phyloP scores from a whole-genome alignment of 2,888 invertebrate species.

The Eledona agricola region DNA sequence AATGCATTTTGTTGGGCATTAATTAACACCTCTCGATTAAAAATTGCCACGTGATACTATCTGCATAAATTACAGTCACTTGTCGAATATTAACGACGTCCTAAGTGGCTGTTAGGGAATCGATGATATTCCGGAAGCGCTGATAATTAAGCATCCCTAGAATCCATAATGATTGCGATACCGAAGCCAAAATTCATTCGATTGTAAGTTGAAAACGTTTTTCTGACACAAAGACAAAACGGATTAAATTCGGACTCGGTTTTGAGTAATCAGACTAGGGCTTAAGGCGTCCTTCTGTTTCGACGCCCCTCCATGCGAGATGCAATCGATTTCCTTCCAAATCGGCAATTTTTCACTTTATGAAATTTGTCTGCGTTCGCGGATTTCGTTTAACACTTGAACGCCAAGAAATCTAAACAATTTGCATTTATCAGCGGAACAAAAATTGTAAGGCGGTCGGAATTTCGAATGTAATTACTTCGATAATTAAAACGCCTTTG shows the following conservation, averaged over 20 bases:
- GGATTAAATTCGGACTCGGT: too few species aligned
- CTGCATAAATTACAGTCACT: constrained; percentile 9
- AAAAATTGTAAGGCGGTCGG: constrained; percentile 16
- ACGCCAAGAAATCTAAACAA: constrained; percentile 22
- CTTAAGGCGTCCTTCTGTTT: too few species aligned
- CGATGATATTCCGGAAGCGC: constrained; percentile 6
- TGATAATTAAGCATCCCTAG: constrained; percentile 9
- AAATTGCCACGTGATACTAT: not conserved
- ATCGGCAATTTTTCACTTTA: too few species aligned
- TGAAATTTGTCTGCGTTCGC: too few species aligned
- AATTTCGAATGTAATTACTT: constrained; percentile 28
- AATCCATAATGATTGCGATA: constrained; percentile 10
- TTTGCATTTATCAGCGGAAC: constrained; percentile 25
- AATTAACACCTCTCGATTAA: constrained; percentile 1
- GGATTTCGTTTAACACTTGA: constrained; percentile 24
- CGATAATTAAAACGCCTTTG: constrained; percentile 28
- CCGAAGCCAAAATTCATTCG: constrained; percentile 6
- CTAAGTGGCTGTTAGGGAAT: constrained; percentile 10
- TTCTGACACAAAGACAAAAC: too few species aligned
- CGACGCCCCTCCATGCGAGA: too few species aligned
- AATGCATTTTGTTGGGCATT: too few species aligned
- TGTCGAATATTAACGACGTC: constrained; percentile 12
- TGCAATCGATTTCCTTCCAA: too few species aligned
- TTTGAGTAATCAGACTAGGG: too few species aligned
- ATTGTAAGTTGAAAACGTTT: too few species aligned